Conservation (phyloP, 2,888 invertebrate species). For the Holacanthella duospinosa region DNA sequence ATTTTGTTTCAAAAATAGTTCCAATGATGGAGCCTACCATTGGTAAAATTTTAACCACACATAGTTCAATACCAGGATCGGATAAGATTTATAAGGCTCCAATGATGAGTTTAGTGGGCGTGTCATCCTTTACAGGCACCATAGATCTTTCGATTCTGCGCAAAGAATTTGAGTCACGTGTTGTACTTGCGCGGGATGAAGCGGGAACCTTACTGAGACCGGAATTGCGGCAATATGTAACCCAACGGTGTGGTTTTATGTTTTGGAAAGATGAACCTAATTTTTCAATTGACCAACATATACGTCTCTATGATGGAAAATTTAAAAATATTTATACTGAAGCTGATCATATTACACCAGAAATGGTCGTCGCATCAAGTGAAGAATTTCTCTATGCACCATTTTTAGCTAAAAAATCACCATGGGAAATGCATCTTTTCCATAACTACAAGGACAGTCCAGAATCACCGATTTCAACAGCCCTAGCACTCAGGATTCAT, state of each 20-base stretch:
- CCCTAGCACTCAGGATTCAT: constrained; percentile 14
- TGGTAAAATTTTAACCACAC: constrained; percentile 25
- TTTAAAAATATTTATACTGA: too few relatives aligned
- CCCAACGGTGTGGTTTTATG: constrained; percentile 28
- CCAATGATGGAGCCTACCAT: constrained; percentile 16
- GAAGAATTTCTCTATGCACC: constrained; percentile 2
- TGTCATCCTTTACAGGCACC: constrained; percentile 14
- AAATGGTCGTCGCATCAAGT: background rate
- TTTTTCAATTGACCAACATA: constrained; percentile 26
- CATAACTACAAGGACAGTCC: constrained; percentile 8
- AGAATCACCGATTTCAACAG: background rate
- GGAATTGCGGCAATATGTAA: constrained; percentile 29
- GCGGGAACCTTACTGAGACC: background rate
- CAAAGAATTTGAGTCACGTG: background rate
- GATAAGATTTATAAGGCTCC: constrained; percentile 19
- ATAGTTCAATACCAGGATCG: constrained; percentile 26
- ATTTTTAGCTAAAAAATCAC: constrained; percentile 21
- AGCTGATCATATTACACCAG: constrained; percentile 11
- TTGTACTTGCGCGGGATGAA: background rate
- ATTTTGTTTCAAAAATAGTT: background rate
- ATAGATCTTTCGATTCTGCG: background rate
- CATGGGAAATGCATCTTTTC: constrained; percentile 31
- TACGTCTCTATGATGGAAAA: constrained; percentile 19
- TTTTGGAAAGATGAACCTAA: constrained; percentile 33
- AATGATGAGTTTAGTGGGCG: constrained; percentile 13